Conservation (phyloP, 2,888 invertebrate genomes). For the Ochropleura leucogaster region DNA sequence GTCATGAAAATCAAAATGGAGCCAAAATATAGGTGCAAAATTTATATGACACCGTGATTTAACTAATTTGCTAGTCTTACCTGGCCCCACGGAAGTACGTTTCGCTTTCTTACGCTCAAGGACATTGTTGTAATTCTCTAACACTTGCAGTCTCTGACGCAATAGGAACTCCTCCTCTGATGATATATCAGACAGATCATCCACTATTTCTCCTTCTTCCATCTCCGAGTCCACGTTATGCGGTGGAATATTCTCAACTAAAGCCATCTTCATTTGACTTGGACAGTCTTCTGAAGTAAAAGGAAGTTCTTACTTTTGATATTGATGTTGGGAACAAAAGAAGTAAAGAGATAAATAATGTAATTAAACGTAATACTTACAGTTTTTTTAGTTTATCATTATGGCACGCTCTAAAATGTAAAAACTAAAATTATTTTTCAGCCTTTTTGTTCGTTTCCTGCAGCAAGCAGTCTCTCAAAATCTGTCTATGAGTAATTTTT, state of each 20-base stretch:
- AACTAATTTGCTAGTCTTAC: slow-evolving; percentile 65
- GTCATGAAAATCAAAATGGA: slow-evolving; percentile 16
- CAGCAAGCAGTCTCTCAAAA: slow-evolving; percentile 33
- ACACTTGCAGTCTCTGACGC: slow-evolving; percentile 84
- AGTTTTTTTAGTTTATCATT: slow-evolving; percentile 46
- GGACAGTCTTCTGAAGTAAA: slow-evolving; percentile 46
- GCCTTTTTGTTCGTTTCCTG: slow-evolving; percentile 40
- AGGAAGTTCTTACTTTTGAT: slow-evolving; percentile 41
- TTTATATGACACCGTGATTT: neutral
- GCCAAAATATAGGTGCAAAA: neutral
- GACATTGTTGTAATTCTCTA: slow-evolving; percentile 88
- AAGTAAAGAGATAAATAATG: neutral
- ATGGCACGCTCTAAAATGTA: slow-evolving; percentile 50
- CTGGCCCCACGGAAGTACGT: slow-evolving; percentile 74
- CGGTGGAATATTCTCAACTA: slow-evolving; percentile 75
- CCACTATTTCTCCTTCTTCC: slow-evolving; percentile 89
- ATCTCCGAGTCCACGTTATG: slow-evolving; percentile 82
- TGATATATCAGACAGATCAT: slow-evolving; percentile 87
- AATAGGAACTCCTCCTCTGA: slow-evolving; percentile 87
- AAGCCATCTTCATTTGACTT: slow-evolving; percentile 74
- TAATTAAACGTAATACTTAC: slow-evolving; percentile 26
- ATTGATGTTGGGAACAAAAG: neutral
- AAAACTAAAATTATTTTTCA: slow-evolving; percentile 40
- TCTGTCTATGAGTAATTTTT: slow-evolving; percentile 12
- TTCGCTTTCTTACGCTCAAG: slow-evolving; percentile 88